A percentile compares a stretch with the other conserved stretches of the same genome.
These are phyloP conservation scores for Desmodus rotundus DNA, from an alignment of 2,113 vertebrate species.

Conservation along the genomic window DNA sequence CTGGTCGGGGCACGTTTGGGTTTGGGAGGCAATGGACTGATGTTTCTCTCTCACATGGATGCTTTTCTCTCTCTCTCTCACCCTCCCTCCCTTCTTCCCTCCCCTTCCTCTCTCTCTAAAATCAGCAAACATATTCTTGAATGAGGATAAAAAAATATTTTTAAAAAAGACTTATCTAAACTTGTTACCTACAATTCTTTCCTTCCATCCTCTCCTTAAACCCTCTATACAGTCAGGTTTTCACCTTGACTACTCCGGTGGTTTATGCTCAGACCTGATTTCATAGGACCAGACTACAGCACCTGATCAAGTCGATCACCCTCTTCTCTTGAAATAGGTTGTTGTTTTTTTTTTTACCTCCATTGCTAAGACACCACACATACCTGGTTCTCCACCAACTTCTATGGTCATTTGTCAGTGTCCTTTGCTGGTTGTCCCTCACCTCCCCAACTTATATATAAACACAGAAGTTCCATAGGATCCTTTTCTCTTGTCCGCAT, in stretches of 20 bases:
- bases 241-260: not conserved
- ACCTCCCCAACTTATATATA: not conserved
- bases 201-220: not conserved
- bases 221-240: not conserved
- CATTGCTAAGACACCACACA: not conserved
- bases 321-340: not conserved
- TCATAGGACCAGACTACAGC: not conserved
- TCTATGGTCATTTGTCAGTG: not conserved
- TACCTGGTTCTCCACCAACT: not conserved
- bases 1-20: too few species aligned
- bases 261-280: not conserved
- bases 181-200: not conserved
- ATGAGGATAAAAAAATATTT: too few species aligned
- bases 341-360: not conserved
- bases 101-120: too few species aligned
- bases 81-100: too few species aligned
- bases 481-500: not conserved
- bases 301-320: not conserved
- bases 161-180: not conserved
- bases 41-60: too few species aligned
- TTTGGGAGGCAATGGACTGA: too few species aligned
- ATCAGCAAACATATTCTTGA: too few species aligned
- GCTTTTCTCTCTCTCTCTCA: too few species aligned
- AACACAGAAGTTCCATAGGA: not conserved
- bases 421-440: not conserved